Percentiles rank a stretch among this genome's conserved stretches.
These are phyloP conservation scores for Fistularia tabacaria DNA, from an alignment of 2,797 vertebrate species.

Conservation along the genomic window DNA sequence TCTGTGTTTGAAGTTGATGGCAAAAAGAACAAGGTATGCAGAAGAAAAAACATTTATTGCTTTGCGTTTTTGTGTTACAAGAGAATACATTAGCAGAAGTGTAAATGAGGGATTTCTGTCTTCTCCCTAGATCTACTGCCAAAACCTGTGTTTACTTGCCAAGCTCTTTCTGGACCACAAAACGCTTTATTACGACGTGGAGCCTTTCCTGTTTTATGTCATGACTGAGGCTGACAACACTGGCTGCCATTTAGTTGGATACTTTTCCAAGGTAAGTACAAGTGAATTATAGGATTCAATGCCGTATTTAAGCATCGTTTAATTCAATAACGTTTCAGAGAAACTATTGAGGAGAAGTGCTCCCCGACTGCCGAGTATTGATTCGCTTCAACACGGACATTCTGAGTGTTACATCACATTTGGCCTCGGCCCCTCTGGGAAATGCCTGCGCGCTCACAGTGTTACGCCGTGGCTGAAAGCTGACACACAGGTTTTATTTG, in stretches of 20 bases:
- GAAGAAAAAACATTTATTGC: background rate
- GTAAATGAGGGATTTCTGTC: background rate
- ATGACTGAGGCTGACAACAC: constrained; percentile 99
- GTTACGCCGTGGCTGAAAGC: no score
- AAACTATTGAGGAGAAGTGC: no score
- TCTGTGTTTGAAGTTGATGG: constrained; percentile 98
- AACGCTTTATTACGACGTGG: constrained; percentile 96
- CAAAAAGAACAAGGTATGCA: constrained; percentile 94
- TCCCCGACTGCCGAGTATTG: no score
- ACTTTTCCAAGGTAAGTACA: constrained; percentile 92
- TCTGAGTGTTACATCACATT: no score
- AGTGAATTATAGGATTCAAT: no score
- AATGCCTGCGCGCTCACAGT: no score
- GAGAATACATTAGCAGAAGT: background rate
- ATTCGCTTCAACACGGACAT: no score
- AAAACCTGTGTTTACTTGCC: constrained; percentile 96
- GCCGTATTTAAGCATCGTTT: no score
- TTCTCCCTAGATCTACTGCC: constrained; percentile 91
- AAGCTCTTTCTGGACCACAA: constrained; percentile 99
- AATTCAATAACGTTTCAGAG: no score
- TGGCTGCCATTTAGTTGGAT: constrained; percentile 96
- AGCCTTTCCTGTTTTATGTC: constrained; percentile 98
- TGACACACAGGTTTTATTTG: no score
- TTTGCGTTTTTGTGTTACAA: background rate
- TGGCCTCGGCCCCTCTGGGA: no score